Evolutionary conservation across 1,140 invertebrate genomes (phyloP).

Genomic region (Platorchestia sp.): DNA sequence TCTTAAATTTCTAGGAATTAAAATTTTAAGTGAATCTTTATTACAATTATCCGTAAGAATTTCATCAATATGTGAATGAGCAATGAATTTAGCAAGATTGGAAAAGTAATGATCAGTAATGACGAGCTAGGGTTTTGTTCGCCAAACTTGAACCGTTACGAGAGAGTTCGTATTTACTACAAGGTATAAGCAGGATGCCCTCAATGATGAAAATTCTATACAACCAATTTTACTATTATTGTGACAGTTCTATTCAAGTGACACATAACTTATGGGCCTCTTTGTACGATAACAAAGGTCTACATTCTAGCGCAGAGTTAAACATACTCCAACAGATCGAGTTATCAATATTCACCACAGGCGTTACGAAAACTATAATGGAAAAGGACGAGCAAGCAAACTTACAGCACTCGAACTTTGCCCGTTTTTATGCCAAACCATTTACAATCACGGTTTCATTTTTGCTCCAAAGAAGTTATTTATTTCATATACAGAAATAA

Average conservation of each 20-base stretch:
- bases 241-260: too few species aligned
- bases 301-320: not conserved
- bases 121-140: too few species aligned
- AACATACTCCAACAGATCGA: not conserved
- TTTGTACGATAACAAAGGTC: not conserved
- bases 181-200: too few species aligned
- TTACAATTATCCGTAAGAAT: too few species aligned
- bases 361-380: not conserved
- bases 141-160: too few species aligned
- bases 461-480: not conserved
- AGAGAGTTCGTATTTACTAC: too few species aligned
- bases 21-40: too few species aligned
- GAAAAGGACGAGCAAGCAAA: not conserved
- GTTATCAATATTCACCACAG: not conserved
- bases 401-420: not conserved
- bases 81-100: too few species aligned
- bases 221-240: too few species aligned
- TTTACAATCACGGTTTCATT: not conserved
- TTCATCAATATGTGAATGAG: too few species aligned
- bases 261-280: too few species aligned
- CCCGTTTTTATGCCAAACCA: not conserved
- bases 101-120: too few species aligned
- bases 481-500: not conserved
- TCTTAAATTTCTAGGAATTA: not conserved
- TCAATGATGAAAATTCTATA: not conserved